Base-by-base conservation (phyloP, 2,888 invertebrate genomes). In the Metalampra italica region DNA sequence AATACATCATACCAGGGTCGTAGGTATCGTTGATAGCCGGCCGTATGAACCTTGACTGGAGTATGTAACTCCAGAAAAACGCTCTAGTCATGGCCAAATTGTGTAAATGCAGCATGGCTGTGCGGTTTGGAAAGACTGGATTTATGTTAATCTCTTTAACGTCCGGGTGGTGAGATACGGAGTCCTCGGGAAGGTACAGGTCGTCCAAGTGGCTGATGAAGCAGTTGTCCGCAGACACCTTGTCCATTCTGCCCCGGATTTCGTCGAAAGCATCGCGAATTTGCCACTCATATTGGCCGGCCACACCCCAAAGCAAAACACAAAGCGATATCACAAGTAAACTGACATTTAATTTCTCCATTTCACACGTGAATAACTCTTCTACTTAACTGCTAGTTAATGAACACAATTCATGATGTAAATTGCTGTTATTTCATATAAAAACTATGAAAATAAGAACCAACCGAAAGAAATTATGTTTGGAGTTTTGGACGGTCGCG, bases 1-100 rank as follows among this genome's bases (percentile, higher is more conserved):
- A 97, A 73, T 98, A 98, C 97, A 98, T 97, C 94, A 99, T 96
- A 47, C 98, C 98, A 0, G 98, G 98, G 83, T 98, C 98, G 63
- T 97, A 96, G 0, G 97, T 96, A 67, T 97, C 96, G 72, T 96
- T 97, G 15, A 96, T 96, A 0, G 96, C 96, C 0, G 97, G 97
- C 29, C 97, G 90, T 60, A 97, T 97, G 64, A 97, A 96, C 55
- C 97, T 91, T 29, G 96, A 96, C 74, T 97, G 97, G 0, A 97
- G 91, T 50, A 97, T 96, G 63, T 97, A 98, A 78, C 97, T 97
- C 95, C 96, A 98, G 80, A 96, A 98, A 81, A 98, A 98, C 0
- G 98, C 97, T 62, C 98, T 90, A 76, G 95, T 97, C 75, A 98
- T 90, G n/a, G 98, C 98, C 94, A 98, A 94, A 78, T 98, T 98